Base-by-base conservation (phyloP, 1,140 invertebrate genomes). In the Leptinotarsa lineolata region DNA sequence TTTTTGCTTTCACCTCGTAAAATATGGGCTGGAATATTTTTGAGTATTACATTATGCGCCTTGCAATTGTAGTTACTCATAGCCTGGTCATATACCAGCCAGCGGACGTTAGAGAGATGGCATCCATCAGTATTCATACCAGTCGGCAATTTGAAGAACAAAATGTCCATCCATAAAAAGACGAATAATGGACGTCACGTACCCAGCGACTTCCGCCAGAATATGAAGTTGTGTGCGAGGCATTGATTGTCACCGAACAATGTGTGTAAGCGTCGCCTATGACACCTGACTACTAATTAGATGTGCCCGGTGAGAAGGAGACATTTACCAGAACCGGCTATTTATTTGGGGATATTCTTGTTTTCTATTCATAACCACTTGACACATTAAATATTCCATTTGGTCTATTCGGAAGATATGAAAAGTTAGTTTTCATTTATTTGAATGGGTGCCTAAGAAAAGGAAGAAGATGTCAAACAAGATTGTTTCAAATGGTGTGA, bases 111-210 rank as follows among this genome's bases (percentile, higher is more conserved):
- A 54, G 48, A 54, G 48, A 16, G 15, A n/a, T 54, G 48, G 48
- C 48, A 54, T 54, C n/a, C 4, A 54, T 54, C 13, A n/a, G 48
- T 54, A 54, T 54, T 15, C 48, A 54, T 16, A 54, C 48, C 48
- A 54, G 48, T n/a, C 48, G 15, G 6, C 48, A 54, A 54, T 54
- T 54, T 54, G 48, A 54, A 15, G 48, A 54, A 54, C 48, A n/a
- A 54, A 54, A 54, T 54, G 48, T n/a, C n/a, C 48, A n/a, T 54
- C 48, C 48, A 54, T 54, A 54, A 54, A 54, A 54, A n/a, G 48
- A 54, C 15, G 48, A 16, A n/a, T 11, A 54, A 54, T 54, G 48
- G n/a, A 3, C 48, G 48, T 54, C 48, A 54, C 48, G 48, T 54
- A 15, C 48, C 48, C 15, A 16, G n/a, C 8, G 15, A 54, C 48